A percentile compares a stretch with the other conserved stretches of the same genome.
Conservation (phyloP, 2,888 invertebrate species). For the Glyphotaelius pellucidus region DNA sequence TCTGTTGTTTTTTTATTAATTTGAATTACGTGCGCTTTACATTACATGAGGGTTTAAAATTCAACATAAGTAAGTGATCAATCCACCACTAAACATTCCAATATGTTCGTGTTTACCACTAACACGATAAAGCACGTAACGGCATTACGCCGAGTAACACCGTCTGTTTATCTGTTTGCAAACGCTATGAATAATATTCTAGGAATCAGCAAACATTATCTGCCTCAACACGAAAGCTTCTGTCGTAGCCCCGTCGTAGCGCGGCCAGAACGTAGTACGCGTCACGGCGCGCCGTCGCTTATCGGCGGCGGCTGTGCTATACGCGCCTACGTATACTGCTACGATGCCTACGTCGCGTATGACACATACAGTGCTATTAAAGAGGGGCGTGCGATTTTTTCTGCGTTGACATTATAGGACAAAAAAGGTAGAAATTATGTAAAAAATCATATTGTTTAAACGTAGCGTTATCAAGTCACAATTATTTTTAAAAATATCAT, state of each 20-base stretch:
- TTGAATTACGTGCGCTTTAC: neutral
- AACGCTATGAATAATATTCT: neutral
- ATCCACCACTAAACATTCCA: slow-evolving; percentile 12
- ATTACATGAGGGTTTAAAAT: neutral
- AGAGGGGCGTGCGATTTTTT: no score
- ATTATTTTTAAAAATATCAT: neutral
- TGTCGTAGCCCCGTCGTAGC: slow-evolving; percentile 21
- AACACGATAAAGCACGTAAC: slow-evolving; percentile 1
- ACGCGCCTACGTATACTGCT: no score
- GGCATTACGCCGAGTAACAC: neutral
- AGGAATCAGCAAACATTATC: neutral
- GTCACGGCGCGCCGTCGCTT: slow-evolving; percentile 5
- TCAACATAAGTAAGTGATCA: neutral
- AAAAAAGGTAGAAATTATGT: no score
- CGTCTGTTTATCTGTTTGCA: neutral
- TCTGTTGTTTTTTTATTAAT: neutral
- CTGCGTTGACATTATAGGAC: no score
- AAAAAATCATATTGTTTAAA: no score
- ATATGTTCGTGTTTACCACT: neutral
- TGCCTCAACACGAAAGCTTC: slow-evolving; percentile 41
- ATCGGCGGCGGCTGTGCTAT: neutral
- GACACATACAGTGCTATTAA: no score
- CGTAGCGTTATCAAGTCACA: no score
- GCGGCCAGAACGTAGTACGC: slow-evolving; percentile 5
- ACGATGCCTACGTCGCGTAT: no score